Evolutionary conservation across 2,113 vertebrate genomes (phyloP), one percentile per base, ranked within the genome.

Genomic region (Amphiprion percula): DNA sequence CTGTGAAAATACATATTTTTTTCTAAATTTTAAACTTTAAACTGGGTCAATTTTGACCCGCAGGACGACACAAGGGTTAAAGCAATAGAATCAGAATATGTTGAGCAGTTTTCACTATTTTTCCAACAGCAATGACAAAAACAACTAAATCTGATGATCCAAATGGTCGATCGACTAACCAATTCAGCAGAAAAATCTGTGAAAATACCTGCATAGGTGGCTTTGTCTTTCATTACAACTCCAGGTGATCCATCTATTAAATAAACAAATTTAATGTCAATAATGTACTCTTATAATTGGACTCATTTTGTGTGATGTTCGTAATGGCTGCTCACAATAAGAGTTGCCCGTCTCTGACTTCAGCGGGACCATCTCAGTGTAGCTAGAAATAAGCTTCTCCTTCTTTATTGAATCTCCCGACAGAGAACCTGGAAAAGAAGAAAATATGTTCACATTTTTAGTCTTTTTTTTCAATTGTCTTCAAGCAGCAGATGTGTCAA

Each of bases 351-450:
- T 95, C 54, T 95, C 95, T n/a, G 95, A 76, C 86, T 97, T 96
- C 41, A 96, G 83, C 47, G 88, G 87, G 9, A 64, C 86, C 2
- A 93, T 64, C 76, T 97, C 96, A 15, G 89, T 41, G 19, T 90
- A 86, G 71, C 93, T 95, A 4, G 93, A 93, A 70, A 95, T 86
- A 1, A 96, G 81, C 59, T 96, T 95, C 89, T 98, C 97, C 78
- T 97, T 99, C 90, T 97, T 97, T 55, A 99, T 85, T 3, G 97
- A 96, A 67, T 98, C 96, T 65, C 98, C 97, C 63, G 88, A 94
- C 69, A 96, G 94, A 1, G 96, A 96, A 4, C 95, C 97, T 97
- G 86, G 8, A 24, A 67, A 76, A 46, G 28, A 1, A 55, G 19
- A 56, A 15, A 10, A 44, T 44, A 33, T 1, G 30, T 33, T 33